These are phyloP conservation scores for Drosophila kuntzei DNA, from an alignment of 2,888 invertebrate genomes.

Conservation along the genomic window DNA sequence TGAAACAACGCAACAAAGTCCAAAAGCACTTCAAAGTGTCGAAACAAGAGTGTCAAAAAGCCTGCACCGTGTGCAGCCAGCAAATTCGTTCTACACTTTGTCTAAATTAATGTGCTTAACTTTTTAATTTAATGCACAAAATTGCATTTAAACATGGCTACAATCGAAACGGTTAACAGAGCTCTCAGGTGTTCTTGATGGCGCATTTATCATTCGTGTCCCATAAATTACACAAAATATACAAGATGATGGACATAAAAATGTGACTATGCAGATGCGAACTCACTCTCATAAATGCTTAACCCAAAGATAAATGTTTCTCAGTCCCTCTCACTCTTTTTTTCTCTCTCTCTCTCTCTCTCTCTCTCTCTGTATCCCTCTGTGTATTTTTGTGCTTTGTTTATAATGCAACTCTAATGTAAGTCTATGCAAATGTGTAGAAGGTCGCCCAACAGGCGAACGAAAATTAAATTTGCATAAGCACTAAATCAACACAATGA, in stretches of 20 bases:
- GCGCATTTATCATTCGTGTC: conserved; percentile 67
- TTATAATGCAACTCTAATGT: conserved; percentile 77
- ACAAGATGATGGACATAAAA: conserved; percentile 59
- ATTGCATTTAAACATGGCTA: conserved; percentile 55
- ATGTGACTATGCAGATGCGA: conserved; percentile 44
- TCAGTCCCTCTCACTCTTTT: conserved; percentile 6
- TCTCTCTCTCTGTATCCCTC: conserved; percentile 11
- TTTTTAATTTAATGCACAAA: conserved; percentile 72
- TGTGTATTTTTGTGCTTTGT: conserved; percentile 38
- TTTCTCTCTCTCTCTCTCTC: conserved; percentile 13
- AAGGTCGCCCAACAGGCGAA: conserved; percentile 42
- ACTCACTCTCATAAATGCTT: conserved; percentile 45
- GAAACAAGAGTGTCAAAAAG: conserved; percentile 81
- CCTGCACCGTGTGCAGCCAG: conserved; percentile 38
- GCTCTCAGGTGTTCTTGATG: conserved; percentile 19
- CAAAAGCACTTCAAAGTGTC: conserved; percentile 79
- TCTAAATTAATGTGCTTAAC: conserved; percentile 59
- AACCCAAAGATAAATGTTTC: conserved; percentile 62
- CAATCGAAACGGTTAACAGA: conserved; percentile 34
- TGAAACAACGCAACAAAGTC: conserved; percentile 26
- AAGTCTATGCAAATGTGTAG: conserved; percentile 66
- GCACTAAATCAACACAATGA: conserved; percentile 80
- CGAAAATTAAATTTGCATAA: conserved; percentile 79
- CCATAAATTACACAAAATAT: conserved; percentile 65
- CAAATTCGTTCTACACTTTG: conserved; percentile 51